These are phyloP conservation scores for Felis chaus DNA, from an alignment of 2,113 vertebrate genomes.

Conservation along the genomic window DNA sequence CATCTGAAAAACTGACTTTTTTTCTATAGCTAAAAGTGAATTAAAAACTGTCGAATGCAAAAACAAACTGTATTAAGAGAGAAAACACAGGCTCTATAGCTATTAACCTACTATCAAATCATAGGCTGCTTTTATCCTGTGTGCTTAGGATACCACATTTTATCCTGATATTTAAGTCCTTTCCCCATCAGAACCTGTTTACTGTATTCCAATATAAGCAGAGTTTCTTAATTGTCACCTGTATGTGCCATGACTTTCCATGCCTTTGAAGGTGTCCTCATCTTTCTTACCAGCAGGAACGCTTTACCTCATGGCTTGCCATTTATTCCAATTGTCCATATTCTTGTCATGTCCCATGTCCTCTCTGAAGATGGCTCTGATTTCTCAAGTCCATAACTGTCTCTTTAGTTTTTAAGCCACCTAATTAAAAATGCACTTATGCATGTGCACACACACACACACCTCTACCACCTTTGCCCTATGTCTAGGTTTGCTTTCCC, in stretches of 20 bases:
- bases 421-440: background rate
- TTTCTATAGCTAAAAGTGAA: background rate
- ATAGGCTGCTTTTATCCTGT: background rate
- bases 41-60: constrained; percentile 8
- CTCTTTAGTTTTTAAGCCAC: background rate
- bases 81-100: background rate
- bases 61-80: background rate
- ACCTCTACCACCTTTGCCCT: background rate
- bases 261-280: background rate
- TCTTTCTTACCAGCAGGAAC: background rate
- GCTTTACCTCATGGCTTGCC: background rate
- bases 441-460: background rate
- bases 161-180: background rate
- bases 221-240: background rate
- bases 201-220: background rate
- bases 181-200: background rate
- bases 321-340: background rate
- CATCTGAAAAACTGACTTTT: background rate
- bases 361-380: background rate
- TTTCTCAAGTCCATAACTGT: background rate
- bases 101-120: background rate
- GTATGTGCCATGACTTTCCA: background rate
- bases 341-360: background rate
- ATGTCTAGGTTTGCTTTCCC: background rate
- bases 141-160: background rate